Base-by-base conservation (phyloP, 2,888 invertebrate species). In the Imbricaverruca yamaguchii region DNA sequence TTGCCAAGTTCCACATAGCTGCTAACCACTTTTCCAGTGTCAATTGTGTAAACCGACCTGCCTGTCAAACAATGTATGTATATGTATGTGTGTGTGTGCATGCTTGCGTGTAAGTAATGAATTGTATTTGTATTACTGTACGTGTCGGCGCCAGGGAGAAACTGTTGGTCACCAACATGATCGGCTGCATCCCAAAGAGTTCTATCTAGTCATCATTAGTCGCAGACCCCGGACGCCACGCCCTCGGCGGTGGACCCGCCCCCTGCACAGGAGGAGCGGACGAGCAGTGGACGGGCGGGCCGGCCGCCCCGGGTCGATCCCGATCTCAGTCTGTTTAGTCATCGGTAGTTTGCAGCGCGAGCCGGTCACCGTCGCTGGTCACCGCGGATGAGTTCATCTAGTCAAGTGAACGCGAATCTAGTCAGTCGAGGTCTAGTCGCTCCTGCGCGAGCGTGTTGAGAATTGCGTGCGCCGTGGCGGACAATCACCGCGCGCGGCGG, bases 351-450 rank as follows among this genome's bases (percentile, higher is more conserved):
- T 69, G 69, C 12, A 53, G 69, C 6, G 69, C 53, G 39, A 7
- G 53, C 69, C 53, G 53, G 69, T 53, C 69, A 18, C 15, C 8
- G 15, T 6, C 6, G 12, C 69, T 53, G 53, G 69, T 15, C 67
- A 13, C 69, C 69, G 6, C 18, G 69, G 69, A 69, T 69, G 69
- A 69, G 69, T 69, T 69, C 69, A 39, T 69, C 69, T 69, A 69
- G 69, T 69, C 69, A 69, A 11, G 15, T 7, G 59, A 39, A 53
- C 39, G 18, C 69, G 53, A 53, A 69, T 15, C 67, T 25, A 53
- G 69, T 69, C 69, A 69, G 25, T 67, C 67, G 25, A 15, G 53
- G 25, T 53, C 69, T 39, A 39, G 69, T 69, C 69, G 53, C 15
- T 8, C 15, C 15, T 11, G 7, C 18, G 7, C 1, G 7, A 23